phyloP scores from a whole-genome alignment of 2,113 vertebrate genomes.

The Collichthys lucidus region DNA sequence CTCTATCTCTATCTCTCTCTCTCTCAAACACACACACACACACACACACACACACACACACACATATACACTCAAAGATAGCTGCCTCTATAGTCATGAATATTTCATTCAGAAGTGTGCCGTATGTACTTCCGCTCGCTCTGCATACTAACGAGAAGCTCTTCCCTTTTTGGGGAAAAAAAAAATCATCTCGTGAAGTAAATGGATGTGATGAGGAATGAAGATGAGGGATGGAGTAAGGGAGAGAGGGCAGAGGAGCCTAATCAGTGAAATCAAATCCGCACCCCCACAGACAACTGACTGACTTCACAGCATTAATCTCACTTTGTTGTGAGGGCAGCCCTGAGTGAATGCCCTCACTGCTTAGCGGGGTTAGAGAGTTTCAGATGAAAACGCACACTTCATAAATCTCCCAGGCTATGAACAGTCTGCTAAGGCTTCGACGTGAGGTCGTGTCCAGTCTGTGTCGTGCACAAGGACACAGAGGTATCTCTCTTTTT shows the following conservation, averaged over 20 bases:
- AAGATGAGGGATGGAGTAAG: constrained; percentile 57
- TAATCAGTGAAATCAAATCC: constrained; percentile 65
- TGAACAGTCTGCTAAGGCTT: constrained; percentile 21
- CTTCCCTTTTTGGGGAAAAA: constrained; percentile 49
- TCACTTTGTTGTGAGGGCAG: constrained; percentile 45
- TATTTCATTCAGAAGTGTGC: constrained; percentile 77
- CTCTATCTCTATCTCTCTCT: not conserved
- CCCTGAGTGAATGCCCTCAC: constrained; percentile 20
- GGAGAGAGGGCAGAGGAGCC: constrained; percentile 12
- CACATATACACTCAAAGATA: constrained; percentile 42
- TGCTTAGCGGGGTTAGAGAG: constrained; percentile 1
- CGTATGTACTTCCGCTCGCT: constrained; percentile 70
- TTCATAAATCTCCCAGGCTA: constrained; percentile 33
- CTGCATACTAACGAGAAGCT: constrained; percentile 76
- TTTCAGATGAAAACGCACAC: constrained; percentile 43
- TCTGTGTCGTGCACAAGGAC: constrained; percentile 33
- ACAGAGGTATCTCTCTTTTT: not conserved
- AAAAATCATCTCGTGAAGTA: constrained; percentile 57
- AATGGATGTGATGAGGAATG: constrained; percentile 68
- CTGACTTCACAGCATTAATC: constrained; percentile 48
- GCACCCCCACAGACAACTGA: constrained; percentile 26
- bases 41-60: too few relatives aligned
- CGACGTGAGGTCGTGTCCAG: constrained; percentile 27
- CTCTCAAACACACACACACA: too few relatives aligned
- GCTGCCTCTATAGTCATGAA: constrained; percentile 72